Conservation (phyloP, 2,113 vertebrate species). For the Gorsachius goisagi region DNA sequence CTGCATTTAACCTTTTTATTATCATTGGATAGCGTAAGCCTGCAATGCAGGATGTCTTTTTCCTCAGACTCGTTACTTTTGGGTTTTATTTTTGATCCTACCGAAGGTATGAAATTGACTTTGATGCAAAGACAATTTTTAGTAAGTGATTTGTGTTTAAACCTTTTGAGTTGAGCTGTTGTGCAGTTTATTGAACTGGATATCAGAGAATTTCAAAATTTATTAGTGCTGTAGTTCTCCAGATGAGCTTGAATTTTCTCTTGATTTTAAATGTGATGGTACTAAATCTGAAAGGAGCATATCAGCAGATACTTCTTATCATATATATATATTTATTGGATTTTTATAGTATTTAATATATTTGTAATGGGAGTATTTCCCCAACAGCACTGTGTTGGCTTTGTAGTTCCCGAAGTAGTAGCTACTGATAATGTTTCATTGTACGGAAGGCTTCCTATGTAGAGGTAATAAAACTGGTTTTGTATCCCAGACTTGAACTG, state of each 20-base stretch:
- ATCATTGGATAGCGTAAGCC: background rate
- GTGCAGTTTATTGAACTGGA: background rate
- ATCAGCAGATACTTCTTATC: background rate
- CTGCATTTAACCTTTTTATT: constrained; percentile 21
- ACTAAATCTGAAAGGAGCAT: background rate
- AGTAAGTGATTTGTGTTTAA: background rate
- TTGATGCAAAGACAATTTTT: background rate
- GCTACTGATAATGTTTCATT: background rate
- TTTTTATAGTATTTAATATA: background rate
- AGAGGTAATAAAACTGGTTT: background rate
- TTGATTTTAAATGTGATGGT: background rate
- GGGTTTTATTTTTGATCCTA: background rate
- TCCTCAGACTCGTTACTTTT: background rate
- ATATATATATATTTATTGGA: background rate
- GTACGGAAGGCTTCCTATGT: background rate
- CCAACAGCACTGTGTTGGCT: background rate
- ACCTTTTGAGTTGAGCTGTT: background rate
- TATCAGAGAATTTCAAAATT: background rate
- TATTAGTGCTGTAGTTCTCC: background rate
- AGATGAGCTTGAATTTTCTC: background rate
- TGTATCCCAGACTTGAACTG: background rate
- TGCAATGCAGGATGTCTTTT: background rate
- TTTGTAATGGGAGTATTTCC: background rate
- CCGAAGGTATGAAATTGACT: background rate
- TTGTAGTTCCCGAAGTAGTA: background rate